Conservation (phyloP, 2,888 invertebrate genomes). For the Pecten maximus region DNA sequence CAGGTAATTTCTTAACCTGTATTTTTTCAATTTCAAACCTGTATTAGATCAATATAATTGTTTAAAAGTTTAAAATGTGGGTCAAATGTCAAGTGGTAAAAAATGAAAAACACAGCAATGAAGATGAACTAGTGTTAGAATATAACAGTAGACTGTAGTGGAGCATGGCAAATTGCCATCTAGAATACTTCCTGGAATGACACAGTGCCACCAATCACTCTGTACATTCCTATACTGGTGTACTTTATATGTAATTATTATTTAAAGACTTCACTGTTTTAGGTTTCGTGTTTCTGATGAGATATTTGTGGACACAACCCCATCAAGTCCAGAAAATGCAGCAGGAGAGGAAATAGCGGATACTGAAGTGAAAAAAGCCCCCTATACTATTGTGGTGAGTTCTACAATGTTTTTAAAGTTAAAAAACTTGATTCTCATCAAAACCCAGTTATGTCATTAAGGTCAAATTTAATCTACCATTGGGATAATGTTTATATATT, state of each 20-base stretch:
- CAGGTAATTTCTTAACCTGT: too few species aligned
- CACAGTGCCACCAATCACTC: not conserved
- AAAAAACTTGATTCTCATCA: not conserved
- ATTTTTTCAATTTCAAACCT: not conserved
- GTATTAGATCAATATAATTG: not conserved
- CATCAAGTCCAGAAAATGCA: slow-evolving; percentile 84
- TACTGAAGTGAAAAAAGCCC: slow-evolving; percentile 85
- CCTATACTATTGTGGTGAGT: slow-evolving; percentile 87
- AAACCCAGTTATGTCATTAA: not conserved
- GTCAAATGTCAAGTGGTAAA: not conserved
- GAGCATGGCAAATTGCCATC: not conserved
- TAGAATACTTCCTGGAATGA: not conserved
- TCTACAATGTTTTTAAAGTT: not conserved
- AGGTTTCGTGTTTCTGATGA: slow-evolving; percentile 95
- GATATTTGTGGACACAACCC: slow-evolving; percentile 93
- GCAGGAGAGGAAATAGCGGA: slow-evolving; percentile 85
- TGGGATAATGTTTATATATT: too few species aligned
- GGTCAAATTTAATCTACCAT: too few species aligned
- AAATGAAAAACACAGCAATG: not conserved
- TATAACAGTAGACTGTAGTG: not conserved
- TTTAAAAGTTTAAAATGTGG: not conserved
- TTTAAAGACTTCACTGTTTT: slow-evolving; percentile 75
- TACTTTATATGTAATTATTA: not conserved
- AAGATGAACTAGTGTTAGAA: not conserved
- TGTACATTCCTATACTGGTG: not conserved